Base-by-base conservation (phyloP, 1,140 invertebrate genomes). In the Macrobrachium rosenbergii region DNA sequence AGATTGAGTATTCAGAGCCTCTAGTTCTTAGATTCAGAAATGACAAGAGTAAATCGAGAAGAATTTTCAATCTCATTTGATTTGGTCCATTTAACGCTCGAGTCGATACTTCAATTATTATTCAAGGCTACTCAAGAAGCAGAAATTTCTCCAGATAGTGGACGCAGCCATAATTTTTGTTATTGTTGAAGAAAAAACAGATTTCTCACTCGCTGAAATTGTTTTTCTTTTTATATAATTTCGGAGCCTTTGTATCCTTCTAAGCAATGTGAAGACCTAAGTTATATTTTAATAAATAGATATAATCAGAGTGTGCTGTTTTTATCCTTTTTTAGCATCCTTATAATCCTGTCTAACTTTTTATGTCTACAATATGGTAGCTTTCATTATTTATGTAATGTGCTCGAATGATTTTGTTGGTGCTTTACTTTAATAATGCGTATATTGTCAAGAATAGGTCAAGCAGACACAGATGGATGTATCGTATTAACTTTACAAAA, bases 271-370 rank as follows among this genome's bases (percentile, higher is more conserved):
- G 86, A 82, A 82, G 73, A 87, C 86, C 79, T 87, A 81, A 87
- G 86, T 87, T 87, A 87, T 87, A 87, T 87, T 87, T 87, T 87
- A 87, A 87, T 87, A 87, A 87, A 87, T 87, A 87, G 86, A 87
- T 76, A 87, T 87, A 87, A 37, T 37, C 28, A 37, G 28, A 37
- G 28, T 37, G 28, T 37, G 28, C 28, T 37, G 28, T 37, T 37
- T 37, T 37, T 37, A 37, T 37, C 28, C 28, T 37, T 37, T 3
- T 37, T 3, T 37, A 3, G 28, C 28, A 37, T 37, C 28, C 28
- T 37, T 37, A 37, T 37, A 37, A 37, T 37, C 28, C 28, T 37
- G 28, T 37, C 28, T 37, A 37, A 37, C 1, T 37, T 37, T 37
- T 37, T 3, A 37, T 37, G 28, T 37, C 1, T 37, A 37, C 28